Conservation (phyloP, 2,113 vertebrate species). For the Nannospalax galili region DNA sequence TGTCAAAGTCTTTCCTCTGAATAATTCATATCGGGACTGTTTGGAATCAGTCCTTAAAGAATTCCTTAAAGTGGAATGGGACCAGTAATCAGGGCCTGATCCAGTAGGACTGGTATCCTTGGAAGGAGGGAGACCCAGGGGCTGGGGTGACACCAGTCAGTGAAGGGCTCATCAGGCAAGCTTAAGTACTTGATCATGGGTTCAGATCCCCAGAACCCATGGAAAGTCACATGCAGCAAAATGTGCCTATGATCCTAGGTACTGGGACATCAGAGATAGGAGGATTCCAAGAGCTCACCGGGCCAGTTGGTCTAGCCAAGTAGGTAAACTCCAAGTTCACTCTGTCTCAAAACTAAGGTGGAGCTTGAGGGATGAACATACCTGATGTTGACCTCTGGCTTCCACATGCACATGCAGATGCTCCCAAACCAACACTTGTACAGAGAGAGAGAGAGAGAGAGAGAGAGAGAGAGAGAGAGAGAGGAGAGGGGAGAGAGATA, state of each 20-base stretch:
- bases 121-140: fast-evolving
- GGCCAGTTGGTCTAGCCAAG: not conserved
- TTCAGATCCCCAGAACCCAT: not conserved
- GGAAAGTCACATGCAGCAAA: too few relatives aligned
- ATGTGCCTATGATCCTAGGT: too few relatives aligned
- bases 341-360: too few relatives aligned
- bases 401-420: too few relatives aligned
- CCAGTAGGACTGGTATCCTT: not conserved
- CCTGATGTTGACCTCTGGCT: not conserved
- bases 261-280: too few relatives aligned
- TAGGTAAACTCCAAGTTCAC: not conserved
- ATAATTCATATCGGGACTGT: not conserved
- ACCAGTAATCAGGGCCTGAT: not conserved
- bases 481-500: too few relatives aligned
- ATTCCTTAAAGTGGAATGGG: not conserved
- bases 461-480: too few relatives aligned
- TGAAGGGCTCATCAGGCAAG: not conserved
- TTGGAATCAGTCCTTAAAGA: not conserved
- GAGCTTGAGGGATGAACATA: too few relatives aligned
- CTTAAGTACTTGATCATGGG: too few relatives aligned
- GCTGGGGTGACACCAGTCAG: not conserved
- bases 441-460: too few relatives aligned
- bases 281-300: too few relatives aligned
- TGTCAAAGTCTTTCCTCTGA: not conserved
- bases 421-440: not conserved